Evolutionary conservation across 2,113 vertebrate genomes (phyloP), one percentile per base, ranked within the genome.

Genomic region (Periophthalmus modestus): DNA sequence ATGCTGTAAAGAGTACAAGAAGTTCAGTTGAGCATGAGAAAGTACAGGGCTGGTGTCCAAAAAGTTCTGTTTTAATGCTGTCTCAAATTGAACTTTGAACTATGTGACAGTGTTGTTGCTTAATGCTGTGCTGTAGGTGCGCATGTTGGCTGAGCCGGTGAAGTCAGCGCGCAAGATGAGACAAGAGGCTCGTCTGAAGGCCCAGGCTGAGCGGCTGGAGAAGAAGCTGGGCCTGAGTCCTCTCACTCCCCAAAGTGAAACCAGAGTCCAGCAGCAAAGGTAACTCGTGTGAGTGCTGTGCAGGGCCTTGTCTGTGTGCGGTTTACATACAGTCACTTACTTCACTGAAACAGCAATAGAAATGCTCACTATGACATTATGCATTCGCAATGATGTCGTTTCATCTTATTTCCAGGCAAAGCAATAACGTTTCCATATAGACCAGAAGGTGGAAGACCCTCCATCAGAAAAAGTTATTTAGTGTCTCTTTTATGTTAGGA

Each of bases 111-210:
- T 16, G 24, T 34, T 15, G 3, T 61, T 24, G 14, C 15, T 0
- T 28, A 23, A 28, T 14, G 28, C 15, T 62, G 24, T 33, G 28
- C 18, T 68, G 19, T 7, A 92, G 91, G 95, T 95, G 66, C 94
- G 94, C 12, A 85, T 96, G 67, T 89, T 97, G 63, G 93, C 95
- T 0, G 95, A 97, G 84, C 97, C 97, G 0, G 93, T 96, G 54
- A 95, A 95, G 88, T 95, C 96, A 28, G 94, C 93, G 2, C 95
- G 94, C 77, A 98, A 95, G 82, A 95, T 93, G 72, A 95, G 95
- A 70, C 91, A 95, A 48, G 95, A 97, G 5, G 93, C 94, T 68
- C 95, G 85, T 54, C 69, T 92, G 85, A 95, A 90, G 85, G 93
- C 93, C 28, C 90, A 92, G 0, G 89, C 93, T 0, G 94, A 95